phyloP scores from a whole-genome alignment of 2,797 vertebrate species.

The Selene dorsalis region DNA sequence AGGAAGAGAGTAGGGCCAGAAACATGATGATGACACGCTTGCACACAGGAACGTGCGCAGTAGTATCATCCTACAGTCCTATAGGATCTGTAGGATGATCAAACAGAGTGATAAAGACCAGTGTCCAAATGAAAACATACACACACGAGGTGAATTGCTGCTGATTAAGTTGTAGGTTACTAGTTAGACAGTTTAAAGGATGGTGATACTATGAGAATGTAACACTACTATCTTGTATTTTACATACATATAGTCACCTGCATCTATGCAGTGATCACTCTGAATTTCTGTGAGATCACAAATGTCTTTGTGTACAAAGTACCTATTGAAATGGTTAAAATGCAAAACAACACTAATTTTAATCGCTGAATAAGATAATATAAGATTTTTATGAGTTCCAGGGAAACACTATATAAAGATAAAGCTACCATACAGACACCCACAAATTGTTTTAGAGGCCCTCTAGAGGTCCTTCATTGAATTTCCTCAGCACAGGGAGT shows the following conservation, averaged over 20 bases:
- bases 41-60: conserved; percentile 52
- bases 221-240: neutral
- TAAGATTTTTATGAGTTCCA: neutral
- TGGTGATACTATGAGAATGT: neutral
- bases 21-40: conserved; percentile 74
- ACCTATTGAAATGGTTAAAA: conserved; percentile 18
- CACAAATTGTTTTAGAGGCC: conserved; percentile 42
- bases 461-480: conserved; percentile 52
- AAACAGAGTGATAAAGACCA: conserved; percentile 31
- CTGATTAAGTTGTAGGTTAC: conserved; percentile 9
- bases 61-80: conserved; percentile 49
- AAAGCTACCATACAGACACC: conserved; percentile 25
- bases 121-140: conserved; percentile 24
- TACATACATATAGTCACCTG: neutral
- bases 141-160: conserved; percentile 3
- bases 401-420: neutral
- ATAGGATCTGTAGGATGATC: conserved; percentile 42
- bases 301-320: conserved; percentile 14
- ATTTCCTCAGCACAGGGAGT: conserved; percentile 57
- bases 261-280: neutral
- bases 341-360: neutral
- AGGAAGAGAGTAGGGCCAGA: conserved; percentile 60
- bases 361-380: neutral
- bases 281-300: conserved; percentile 14
- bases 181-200: conserved; percentile 8